These are phyloP conservation scores for Platycnemis pennipes DNA, from an alignment of 2,888 invertebrate species.

Conservation along the genomic window DNA sequence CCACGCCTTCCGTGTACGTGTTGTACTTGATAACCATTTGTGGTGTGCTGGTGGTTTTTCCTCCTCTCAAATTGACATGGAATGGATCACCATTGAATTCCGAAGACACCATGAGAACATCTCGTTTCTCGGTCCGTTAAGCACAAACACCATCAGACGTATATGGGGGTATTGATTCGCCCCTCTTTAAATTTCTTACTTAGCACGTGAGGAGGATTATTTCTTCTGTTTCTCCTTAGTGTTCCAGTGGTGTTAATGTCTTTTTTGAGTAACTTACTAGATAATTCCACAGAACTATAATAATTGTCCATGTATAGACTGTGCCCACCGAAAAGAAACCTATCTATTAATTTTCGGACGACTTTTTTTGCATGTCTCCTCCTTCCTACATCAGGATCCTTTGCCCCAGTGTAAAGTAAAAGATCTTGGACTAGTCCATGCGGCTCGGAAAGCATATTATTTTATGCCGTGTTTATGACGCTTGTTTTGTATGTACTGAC, in stretches of 20 bases:
- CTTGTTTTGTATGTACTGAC: too few species aligned
- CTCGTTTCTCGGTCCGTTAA: neutral
- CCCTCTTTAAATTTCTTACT: neutral
- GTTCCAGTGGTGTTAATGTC: neutral
- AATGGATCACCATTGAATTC: neutral
- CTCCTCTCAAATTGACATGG: neutral
- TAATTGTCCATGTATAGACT: too few species aligned
- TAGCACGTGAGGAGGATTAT: neutral
- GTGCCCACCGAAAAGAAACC: too few species aligned
- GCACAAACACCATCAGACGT: neutral
- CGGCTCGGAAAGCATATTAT: too few species aligned
- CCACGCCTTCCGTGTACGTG: neutral
- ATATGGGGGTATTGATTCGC: neutral
- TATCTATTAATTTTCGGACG: too few species aligned
- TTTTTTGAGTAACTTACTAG: neutral
- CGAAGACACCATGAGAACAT: neutral
- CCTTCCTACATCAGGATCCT: too few species aligned
- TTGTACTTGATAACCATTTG: conserved; percentile 4
- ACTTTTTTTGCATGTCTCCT: too few species aligned
- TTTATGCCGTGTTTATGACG: too few species aligned
- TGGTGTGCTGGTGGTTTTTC: neutral
- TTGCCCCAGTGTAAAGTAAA: too few species aligned
- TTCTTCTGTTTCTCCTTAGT: neutral
- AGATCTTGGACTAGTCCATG: too few species aligned
- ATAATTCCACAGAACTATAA: neutral